Base-by-base conservation (phyloP, 2,797 vertebrate species). In the Syndactyla subalaris region DNA sequence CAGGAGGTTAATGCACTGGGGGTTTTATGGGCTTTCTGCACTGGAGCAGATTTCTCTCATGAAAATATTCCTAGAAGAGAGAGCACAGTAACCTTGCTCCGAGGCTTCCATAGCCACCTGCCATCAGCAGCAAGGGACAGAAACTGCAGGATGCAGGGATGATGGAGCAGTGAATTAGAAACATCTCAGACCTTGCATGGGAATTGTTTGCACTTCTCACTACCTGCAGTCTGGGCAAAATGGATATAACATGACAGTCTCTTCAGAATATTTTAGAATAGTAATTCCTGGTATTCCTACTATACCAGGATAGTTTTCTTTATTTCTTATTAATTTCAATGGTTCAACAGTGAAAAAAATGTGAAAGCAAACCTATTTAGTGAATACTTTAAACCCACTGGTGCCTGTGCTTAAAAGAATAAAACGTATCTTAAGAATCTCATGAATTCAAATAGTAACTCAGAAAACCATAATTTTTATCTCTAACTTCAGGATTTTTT, bases 1-100 rank as follows among this genome's bases (percentile, higher is more conserved):
- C n/a, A 78, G 70, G 62, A 94, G 74, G 76, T 90, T 76, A 59
- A 73, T 93, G 93, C 90, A 48, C 43, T 29, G 51, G 39, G n/a
- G 1, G 6, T 78, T 93, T 94, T 57, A 76, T 38, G 73, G 39
- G 36, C 41, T 93, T 91, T 95, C 68, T 91, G 34, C 88, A 58
- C 66, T 58, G 79, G 65, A 85, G 61, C 52, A 93, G 46, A 59
- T 29, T 88, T 84, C 85, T 78, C 54, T 78, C 39, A 20, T 63
- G 62, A 85, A 88, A 73, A 3, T 18, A 74, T 76, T 43, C 79
- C 73, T 76, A 55, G n/a, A 36, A 86, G 79, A 75, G 75, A 75
- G 84, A 95, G 51, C n/a, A 59, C 43, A 59, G 9, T 19, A 58
- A 74, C 0, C 18, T 27, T 54, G 34, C n/a, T 81, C 70, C 58